Conservation (phyloP, 2,113 vertebrate species). For the Lophochroa leadbeateri region DNA sequence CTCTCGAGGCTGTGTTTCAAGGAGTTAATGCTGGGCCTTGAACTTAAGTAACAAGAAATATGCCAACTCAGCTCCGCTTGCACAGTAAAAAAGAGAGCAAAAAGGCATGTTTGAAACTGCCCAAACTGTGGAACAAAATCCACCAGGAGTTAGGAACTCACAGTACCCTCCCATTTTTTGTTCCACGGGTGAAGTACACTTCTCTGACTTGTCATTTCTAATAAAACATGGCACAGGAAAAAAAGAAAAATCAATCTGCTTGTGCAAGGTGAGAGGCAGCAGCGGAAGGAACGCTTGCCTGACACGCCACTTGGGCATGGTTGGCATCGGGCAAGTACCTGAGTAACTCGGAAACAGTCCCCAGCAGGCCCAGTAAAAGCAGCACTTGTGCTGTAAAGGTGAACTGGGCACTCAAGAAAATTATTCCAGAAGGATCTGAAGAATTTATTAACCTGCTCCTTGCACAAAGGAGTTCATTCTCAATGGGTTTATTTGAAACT, state of each 20-base stretch:
- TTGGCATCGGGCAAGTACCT: not conserved
- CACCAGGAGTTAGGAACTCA: not conserved
- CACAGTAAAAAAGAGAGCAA: not conserved
- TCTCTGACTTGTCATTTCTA: not conserved
- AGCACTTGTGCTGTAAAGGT: not conserved
- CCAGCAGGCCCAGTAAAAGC: not conserved
- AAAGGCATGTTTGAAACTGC: not conserved
- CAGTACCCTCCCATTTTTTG: not conserved
- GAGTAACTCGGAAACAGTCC: not conserved
- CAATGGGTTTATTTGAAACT: not conserved
- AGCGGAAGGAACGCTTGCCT: not conserved
- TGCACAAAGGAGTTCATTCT: not conserved
- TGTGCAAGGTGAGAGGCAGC: not conserved
- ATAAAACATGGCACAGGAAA: not conserved
- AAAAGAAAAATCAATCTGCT: not conserved
- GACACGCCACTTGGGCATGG: not conserved
- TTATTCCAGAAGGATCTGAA: not conserved
- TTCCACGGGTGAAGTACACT: not conserved
- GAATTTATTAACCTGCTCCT: not conserved
- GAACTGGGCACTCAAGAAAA: not conserved
- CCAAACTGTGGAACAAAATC: not conserved
- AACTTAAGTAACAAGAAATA: not conserved
- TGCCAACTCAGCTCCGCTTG: rapidly evolving
- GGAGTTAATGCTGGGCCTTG: not conserved
- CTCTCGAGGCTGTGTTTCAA: not conserved